Evolutionary conservation across 2,888 invertebrate genomes (phyloP), one percentile per base, ranked within the genome.

Genomic region (Drosophila antonietae): DNA sequence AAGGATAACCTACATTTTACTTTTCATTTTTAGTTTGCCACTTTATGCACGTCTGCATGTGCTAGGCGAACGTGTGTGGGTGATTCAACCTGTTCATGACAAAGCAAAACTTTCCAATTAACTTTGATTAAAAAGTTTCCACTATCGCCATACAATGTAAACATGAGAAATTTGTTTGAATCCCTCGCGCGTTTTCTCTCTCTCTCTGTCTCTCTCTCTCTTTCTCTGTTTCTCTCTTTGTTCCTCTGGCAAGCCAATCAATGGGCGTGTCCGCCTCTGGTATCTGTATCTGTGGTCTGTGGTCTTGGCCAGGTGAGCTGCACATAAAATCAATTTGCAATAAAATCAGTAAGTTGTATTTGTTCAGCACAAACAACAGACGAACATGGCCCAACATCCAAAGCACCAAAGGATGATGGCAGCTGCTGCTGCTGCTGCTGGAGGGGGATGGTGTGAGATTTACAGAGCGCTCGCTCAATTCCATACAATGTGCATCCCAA

Each of bases 81-180:
- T 35, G 52, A 14, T 20, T 33, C 52, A 56, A 39, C 55, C 60
- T 47, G 62, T 64, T 1, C 10, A 9, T 41, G 89, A 88, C 90
- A 87, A 88, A 86, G 89, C 81, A 81, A 88, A 88, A 90, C 89
- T 86, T 89, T 89, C 88, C 86, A 86, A 86, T 86, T 86, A 86
- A 86, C 89, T 86, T 89, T 89, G 86, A 86, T 86, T 86, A 86
- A 86, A 86, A 86, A 86, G 89, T 86, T 86, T 88, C 85, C 73
- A 86, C 83, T 83, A 83, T 88, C 83, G 88, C 81, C 83, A 80
- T 83, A 88, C 85, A 86, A 86, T 89, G 85, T 89, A 85, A 85
- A 85, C 89, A 85, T 89, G 89, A 88, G 80, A 85, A 85, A 85
- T 85, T 85, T 85, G 85, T 89, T 85, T 85, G 89, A 89, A 88